Evolutionary conservation across 2,888 invertebrate species (phyloP).

Genomic region (Biston stratarius): DNA sequence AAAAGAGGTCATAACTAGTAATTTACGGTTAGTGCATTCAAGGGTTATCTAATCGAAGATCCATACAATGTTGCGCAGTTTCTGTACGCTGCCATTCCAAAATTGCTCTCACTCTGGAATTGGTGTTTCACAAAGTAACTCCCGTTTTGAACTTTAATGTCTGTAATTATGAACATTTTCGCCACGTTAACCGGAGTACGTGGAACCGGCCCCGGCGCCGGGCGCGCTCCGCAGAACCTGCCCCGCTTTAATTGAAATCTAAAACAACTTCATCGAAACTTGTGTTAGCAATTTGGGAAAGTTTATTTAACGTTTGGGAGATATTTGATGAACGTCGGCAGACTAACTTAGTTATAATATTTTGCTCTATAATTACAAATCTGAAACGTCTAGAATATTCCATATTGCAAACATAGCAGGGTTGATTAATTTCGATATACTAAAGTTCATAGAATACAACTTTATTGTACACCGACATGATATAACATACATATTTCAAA

Average conservation of each 20-base stretch:
- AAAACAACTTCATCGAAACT: conserved; percentile 13
- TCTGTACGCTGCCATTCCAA: too few relatives aligned
- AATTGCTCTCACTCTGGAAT: conserved; percentile 8
- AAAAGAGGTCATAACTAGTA: too few relatives aligned
- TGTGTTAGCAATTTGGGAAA: conserved; percentile 6
- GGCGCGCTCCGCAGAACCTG: conserved; percentile 2
- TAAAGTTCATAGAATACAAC: not conserved
- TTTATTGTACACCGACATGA: too few relatives aligned
- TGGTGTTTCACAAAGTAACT: conserved; percentile 23
- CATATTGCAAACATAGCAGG: not conserved
- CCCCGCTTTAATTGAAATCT: conserved; percentile 16
- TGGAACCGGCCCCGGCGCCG: not conserved
- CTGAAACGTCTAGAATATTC: not conserved
- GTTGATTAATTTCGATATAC: not conserved
- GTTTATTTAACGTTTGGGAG: conserved; percentile 11
- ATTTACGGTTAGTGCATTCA: too few relatives aligned
- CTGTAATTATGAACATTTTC: conserved; percentile 29
- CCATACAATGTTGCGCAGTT: too few relatives aligned
- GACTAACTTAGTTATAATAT: conserved; percentile 1
- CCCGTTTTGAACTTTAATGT: conserved; percentile 22
- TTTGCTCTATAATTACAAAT: conserved; percentile 1
- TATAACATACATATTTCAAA: too few relatives aligned
- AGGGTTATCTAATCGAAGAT: too few relatives aligned
- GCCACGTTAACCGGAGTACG: conserved; percentile 1
- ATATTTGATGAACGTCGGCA: conserved; percentile 5